Evolutionary conservation across 2,113 vertebrate species (phyloP).

Genomic region (Cinclus cinclus): DNA sequence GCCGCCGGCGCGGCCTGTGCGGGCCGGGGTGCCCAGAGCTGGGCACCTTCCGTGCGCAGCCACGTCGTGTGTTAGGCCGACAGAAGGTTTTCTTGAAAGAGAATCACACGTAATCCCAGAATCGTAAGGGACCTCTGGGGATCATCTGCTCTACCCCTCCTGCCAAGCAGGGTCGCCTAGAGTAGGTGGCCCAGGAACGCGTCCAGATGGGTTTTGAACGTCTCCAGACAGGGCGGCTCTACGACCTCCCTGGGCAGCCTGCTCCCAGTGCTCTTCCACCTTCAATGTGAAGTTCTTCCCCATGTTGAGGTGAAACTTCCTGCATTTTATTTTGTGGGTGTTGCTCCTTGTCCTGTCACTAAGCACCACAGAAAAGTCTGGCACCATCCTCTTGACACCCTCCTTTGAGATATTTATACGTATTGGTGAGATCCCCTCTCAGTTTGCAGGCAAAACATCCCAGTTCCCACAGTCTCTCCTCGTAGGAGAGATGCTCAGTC

Average conservation of each 20-base stretch:
- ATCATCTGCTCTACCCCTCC: neutral
- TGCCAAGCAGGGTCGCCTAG: neutral
- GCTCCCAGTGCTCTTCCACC: too few species aligned
- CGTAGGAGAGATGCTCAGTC: neutral
- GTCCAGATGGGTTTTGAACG: neutral
- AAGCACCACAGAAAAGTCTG: neutral
- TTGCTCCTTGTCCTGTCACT: neutral
- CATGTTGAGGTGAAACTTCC: neutral
- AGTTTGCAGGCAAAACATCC: neutral
- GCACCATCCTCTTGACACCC: too few species aligned
- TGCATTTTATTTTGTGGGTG: neutral
- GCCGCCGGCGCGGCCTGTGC: accelerated
- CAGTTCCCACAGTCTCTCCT: neutral
- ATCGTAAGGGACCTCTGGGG: neutral
- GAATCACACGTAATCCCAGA: too few species aligned
- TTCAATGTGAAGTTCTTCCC: neutral
- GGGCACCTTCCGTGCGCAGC: accelerated
- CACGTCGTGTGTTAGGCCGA: accelerated
- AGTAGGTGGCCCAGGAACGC: neutral
- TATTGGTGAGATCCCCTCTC: neutral
- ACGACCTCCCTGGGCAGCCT: neutral
- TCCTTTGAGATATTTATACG: neutral
- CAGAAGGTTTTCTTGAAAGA: neutral
- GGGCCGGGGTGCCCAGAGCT: accelerated
- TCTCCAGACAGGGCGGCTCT: neutral